Evolutionary conservation across 2,797 vertebrate genomes (phyloP), one percentile per base, ranked within the genome.

Genomic region (Erpetoichthys calabaricus): DNA sequence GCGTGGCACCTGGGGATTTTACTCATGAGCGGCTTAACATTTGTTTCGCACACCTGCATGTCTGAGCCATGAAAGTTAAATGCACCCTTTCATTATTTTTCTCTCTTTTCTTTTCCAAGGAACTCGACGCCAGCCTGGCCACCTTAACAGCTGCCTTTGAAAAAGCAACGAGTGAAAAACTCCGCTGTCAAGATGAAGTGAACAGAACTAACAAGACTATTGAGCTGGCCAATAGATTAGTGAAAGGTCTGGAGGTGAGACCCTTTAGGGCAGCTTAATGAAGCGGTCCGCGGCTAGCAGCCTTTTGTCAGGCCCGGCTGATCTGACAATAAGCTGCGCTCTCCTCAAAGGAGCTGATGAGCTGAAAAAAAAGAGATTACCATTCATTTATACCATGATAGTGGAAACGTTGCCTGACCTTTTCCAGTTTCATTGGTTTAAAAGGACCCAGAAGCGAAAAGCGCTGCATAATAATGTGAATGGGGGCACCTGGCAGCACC

Each of bases 151-250:
- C 71, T 58, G 85, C 79, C 7, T 96, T 88, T 78, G 81, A 88
- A 77, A 91, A 76, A 69, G 89, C 90, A 68, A 88, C 89, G 61
- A 84, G 88, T 61, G 92, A 94, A 81, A 92, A 93, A 80, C 81
- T 95, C 64, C 70, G 77, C 73, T 91, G 91, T 81, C 89, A 90
- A 70, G 89, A 94, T 64, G 89, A 93, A 79, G 92, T 95, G 75
- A 95, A 96, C 83, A 80, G 74, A 81, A 93, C 91, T 77, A 95
- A 93, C 84, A 92, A 89, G 80, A 93, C 93, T 71, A 94, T 92
- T 78, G 89, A 92, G 74, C 84, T 91, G 68, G 94, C 94, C 82
- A 92, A 92, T 81, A 91, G 96, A 73, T 91, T 96, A 80, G 93
- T 89, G 68, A 92, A 91, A 85, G 94, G 94, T 72, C 82, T 92